A percentile compares a stretch with the other conserved stretches of the same genome.
Conservation (phyloP, 2,113 vertebrate species). For the Cathartes aura region DNA sequence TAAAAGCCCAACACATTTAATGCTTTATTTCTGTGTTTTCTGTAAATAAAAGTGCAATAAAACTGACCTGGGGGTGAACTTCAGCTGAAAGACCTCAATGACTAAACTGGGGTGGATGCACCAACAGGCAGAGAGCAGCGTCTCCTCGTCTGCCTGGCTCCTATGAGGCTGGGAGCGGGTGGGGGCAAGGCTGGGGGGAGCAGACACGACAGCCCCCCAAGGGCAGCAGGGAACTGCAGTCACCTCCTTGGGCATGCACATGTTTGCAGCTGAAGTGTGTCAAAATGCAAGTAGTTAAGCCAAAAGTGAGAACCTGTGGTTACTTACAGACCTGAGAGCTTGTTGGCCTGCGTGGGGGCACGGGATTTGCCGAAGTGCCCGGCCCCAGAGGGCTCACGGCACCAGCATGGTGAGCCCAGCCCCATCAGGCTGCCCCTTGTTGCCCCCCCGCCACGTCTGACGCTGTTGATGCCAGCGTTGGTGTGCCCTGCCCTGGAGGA, state of each 20-base stretch:
- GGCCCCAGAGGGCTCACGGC: background rate
- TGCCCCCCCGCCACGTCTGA: fast-evolving
- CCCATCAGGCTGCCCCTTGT: background rate
- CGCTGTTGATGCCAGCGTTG: fast-evolving
- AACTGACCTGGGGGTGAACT: constrained; percentile 22
- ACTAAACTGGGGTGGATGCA: background rate
- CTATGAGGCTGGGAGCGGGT: fast-evolving
- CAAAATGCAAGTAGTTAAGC: background rate
- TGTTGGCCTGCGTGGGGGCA: background rate
- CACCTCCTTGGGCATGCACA: fast-evolving
- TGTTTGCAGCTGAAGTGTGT: background rate
- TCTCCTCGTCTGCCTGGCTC: background rate
- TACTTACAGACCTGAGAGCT: background rate
- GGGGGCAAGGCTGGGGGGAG: background rate
- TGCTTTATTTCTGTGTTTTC: constrained; percentile 82
- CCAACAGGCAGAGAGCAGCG: background rate
- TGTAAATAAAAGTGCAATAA: constrained; percentile 84
- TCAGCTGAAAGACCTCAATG: background rate
- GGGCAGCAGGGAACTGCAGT: background rate
- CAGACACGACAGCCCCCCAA: background rate
- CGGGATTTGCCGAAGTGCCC: no score
- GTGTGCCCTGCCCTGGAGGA: background rate
- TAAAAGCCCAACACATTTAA: constrained; percentile 68
- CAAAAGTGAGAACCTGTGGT: background rate
- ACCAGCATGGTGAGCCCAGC: background rate